Evolutionary conservation across 2,888 invertebrate species (phyloP).

Genomic region (Cyaniris semiargus): DNA sequence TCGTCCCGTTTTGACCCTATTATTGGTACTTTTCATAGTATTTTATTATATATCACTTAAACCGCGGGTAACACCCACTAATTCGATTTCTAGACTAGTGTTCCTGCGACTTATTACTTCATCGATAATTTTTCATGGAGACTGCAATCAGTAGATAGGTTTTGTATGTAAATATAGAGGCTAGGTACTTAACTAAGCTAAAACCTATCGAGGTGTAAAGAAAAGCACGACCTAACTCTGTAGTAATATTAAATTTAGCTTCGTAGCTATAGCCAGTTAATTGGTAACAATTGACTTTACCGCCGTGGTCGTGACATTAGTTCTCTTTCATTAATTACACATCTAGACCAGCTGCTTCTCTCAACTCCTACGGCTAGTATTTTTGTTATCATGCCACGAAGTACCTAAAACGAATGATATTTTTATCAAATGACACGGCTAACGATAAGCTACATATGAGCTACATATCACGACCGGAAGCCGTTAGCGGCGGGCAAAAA

Average conservation of each 20-base stretch:
- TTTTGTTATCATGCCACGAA: not conserved
- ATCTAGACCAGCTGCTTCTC: slow-evolving; percentile 10
- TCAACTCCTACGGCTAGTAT: not conserved
- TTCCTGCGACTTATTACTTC: no score
- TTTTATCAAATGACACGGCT: slow-evolving; percentile 10
- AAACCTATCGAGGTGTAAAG: not conserved
- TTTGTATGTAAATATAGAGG: no score
- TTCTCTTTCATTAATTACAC: slow-evolving; percentile 19
- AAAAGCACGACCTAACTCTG: not conserved
- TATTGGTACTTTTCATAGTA: no score
- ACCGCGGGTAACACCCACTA: no score
- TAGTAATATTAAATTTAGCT: not conserved
- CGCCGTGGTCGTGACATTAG: slow-evolving; percentile 27
- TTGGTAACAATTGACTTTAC: slow-evolving; percentile 24
- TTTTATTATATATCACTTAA: no score
- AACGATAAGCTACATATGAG: slow-evolving; percentile 7
- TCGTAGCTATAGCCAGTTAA: slow-evolving; percentile 15
- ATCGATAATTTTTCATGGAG: no score
- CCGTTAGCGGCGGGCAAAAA: slow-evolving; percentile 38
- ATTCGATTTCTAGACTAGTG: no score
- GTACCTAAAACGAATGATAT: slow-evolving; percentile 5
- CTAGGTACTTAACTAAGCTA: no score
- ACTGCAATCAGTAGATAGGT: no score
- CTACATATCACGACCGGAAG: slow-evolving; percentile 35
- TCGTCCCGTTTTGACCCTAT: no score